Evolutionary conservation across 53 echinoderm and acorn worm genomes (phyloP), one percentile per base, ranked within the genome.

Genomic region (Echinometra lucunter): DNA sequence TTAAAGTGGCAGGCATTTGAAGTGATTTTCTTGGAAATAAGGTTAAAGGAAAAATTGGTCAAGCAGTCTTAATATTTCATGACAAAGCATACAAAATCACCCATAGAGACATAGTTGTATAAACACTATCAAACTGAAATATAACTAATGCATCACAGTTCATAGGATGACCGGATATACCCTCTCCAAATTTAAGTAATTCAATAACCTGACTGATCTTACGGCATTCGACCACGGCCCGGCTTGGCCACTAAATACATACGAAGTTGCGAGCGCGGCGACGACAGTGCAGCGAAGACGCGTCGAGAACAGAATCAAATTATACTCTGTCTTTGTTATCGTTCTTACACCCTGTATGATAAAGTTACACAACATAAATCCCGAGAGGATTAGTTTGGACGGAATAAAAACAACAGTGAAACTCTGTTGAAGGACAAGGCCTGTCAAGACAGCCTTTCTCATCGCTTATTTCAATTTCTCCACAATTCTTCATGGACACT

Each of bases 281-380:
- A 47, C 85, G 47, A 30, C 37, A 45, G 49, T 0, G 53, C 10
- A 49, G 49, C 49, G 13, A 47, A 16, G 45, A 49, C 85, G 15
- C 30, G 49, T 2, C 40, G n/a, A 18, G 44, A 81, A 81, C 49
- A 49, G 85, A 85, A 85, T 53, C 85, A 85, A 85, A 85, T 85
- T n/a, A 49, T n/a, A 10, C 81, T 8, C 23, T n/a, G 8, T 42
- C 81, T 25, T 23, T 81, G 81, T 45, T 85, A n/a, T 85, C 28
- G 49, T 85, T 85, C 28, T 30, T 4, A 49, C 47, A 85, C 53
- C 28, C 30, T 28, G 21, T 30, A 85, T 47, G 85, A 45, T 85
- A 49, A 85, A 85, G 85, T 85, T 85, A 85, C 85, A 85, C 53
- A 53, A 45, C 8, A 45, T 53, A 49, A 27, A 47, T 42, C 47